Evolutionary conservation across 2,113 vertebrate genomes (phyloP).

Genomic region (Edolisoma coerulescens): DNA sequence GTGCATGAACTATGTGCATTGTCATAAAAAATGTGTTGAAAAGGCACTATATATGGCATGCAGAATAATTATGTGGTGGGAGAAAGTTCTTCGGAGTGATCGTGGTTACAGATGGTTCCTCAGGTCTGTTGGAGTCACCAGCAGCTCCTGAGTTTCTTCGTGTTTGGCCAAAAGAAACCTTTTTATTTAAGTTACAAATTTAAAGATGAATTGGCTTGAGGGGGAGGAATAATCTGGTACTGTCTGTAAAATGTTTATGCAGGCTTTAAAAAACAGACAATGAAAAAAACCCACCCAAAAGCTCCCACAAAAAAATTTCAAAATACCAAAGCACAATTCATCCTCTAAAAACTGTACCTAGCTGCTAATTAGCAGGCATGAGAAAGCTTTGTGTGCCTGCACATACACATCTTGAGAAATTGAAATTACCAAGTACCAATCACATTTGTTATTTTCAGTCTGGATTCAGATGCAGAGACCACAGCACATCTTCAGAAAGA

Average conservation of each 20-base stretch:
- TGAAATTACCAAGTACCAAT: neutral
- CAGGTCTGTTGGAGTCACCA: neutral
- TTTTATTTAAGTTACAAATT: neutral
- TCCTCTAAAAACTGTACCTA: neutral
- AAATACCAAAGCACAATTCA: neutral
- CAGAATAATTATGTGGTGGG: neutral
- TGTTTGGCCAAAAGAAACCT: neutral
- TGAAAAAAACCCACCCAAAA: neutral
- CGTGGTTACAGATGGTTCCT: neutral
- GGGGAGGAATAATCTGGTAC: neutral
- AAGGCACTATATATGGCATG: neutral
- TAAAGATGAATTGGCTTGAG: neutral
- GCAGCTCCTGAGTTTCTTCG: neutral
- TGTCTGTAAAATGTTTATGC: neutral
- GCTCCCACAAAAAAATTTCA: neutral
- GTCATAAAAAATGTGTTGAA: neutral
- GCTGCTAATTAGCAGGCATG: neutral
- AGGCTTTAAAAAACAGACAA: neutral
- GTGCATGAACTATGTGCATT: neutral
- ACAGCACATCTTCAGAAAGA: slow-evolving; percentile 79
- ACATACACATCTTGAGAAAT: accelerated
- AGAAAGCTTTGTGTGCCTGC: neutral
- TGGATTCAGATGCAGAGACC: slow-evolving; percentile 74
- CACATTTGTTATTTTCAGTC: slow-evolving; percentile 16
- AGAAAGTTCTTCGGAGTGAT: neutral